These are phyloP conservation scores for Poeciliopsis infans DNA, from an alignment of 2,797 vertebrate genomes.

Conservation along the genomic window DNA sequence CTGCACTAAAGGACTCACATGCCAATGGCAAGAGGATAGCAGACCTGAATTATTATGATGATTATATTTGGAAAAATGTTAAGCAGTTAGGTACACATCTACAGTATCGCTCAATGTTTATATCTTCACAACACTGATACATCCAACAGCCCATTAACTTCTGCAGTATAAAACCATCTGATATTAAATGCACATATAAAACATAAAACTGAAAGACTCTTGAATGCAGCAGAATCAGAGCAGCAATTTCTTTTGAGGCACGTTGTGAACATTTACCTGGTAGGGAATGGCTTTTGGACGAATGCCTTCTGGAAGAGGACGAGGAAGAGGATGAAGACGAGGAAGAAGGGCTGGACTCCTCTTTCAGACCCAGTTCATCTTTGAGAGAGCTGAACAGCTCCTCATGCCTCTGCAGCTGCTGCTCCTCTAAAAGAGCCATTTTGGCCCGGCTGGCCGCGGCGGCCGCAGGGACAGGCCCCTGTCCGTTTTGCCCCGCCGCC, in stretches of 20 bases:
- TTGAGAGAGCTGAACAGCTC: conserved; percentile 88
- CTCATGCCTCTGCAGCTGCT: conserved; percentile 84
- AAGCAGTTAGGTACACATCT: neutral
- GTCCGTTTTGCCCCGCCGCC: conserved; percentile 62
- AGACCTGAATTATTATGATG: neutral
- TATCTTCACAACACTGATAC: neutral
- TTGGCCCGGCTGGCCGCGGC: conserved; percentile 79
- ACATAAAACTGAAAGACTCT: neutral
- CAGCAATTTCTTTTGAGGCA: neutral
- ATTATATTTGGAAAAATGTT: neutral
- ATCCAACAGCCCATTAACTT: neutral
- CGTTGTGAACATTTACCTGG: conserved; percentile 49
- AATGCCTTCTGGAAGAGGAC: conserved; percentile 74
- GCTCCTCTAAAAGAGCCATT: conserved; percentile 86
- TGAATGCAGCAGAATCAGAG: neutral
- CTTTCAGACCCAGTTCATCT: conserved; percentile 87
- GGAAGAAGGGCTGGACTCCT: conserved; percentile 82
- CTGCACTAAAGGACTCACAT: neutral
- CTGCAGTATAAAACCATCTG: neutral
- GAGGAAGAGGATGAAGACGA: conserved; percentile 78
- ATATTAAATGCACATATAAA: neutral
- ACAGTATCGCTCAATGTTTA: neutral
- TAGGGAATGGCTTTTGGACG: conserved; percentile 63
- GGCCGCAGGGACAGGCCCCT: conserved; percentile 62
- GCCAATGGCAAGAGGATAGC: neutral